Conservation (phyloP, 2,797 vertebrate genomes). For the Sebastes variabilis region DNA sequence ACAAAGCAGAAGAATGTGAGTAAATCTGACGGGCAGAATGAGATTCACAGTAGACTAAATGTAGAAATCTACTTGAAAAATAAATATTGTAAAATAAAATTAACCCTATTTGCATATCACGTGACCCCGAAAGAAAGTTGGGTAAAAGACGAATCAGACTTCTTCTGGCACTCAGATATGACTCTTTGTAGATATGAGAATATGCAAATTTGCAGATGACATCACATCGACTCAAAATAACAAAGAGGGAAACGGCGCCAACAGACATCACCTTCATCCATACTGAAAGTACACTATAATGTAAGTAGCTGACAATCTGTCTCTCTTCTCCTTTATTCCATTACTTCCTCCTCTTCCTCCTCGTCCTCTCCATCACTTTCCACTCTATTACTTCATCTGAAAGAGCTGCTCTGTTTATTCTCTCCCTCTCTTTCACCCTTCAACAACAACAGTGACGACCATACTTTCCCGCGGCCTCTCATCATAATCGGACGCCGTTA, state of each 20-base stretch:
- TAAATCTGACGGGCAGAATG: neutral
- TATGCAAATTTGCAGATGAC: neutral
- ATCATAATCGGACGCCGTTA: slow-evolving; percentile 83
- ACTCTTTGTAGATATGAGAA: neutral
- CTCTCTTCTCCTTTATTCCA: neutral
- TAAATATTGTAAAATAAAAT: too few species aligned
- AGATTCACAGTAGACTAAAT: neutral
- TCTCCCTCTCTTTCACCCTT: slow-evolving; percentile 41
- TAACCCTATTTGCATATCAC: too few species aligned
- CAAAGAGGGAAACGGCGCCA: neutral
- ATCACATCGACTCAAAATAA: neutral
- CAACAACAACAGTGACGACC: slow-evolving; percentile 64
- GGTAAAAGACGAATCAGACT: neutral
- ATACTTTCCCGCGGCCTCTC: slow-evolving; percentile 67
- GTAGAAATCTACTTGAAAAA: neutral
- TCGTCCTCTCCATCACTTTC: slow-evolving; percentile 23
- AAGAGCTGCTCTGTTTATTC: neutral
- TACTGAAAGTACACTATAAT: neutral
- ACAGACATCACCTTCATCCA: neutral
- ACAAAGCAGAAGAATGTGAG: neutral
- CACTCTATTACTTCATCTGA: slow-evolving; percentile 49
- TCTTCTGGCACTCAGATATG: neutral
- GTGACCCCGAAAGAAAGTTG: too few species aligned
- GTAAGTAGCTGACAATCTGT: neutral
- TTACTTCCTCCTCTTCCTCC: neutral